Evolutionary conservation across 2,797 vertebrate species (phyloP), one percentile per base, ranked within the genome.

Genomic region (Somateria mollissima): DNA sequence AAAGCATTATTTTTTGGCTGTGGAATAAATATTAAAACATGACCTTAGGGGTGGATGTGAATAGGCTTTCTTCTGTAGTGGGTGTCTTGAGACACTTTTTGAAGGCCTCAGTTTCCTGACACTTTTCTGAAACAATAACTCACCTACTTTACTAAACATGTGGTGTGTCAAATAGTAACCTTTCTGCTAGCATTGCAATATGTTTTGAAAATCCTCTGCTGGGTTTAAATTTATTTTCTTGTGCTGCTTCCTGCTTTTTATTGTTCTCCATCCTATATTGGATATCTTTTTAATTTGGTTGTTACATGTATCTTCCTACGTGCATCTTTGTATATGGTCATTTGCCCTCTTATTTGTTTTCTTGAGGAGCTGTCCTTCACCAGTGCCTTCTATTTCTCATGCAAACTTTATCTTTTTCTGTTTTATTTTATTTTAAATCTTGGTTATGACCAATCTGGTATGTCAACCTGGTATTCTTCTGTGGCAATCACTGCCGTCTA

Each of bases 1-100:
- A 49, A 76, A 25, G 6, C 47, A 2, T n/a, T 45, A 11, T 36
- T 43, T 34, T 88, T 81, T 73, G 34, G 39, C 53, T 17, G 11
- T 61, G 39, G 39, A 71, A 87, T 36, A 25, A 57, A 62, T 39
- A 45, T 61, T 66, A 45, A 66, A 86, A 43, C 21, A 51, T n/a
- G 5, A 49, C 56, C 28, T 39, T 22, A 56, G 3, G 2, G 32
- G 11, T 25, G 9, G 1, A 0, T 32, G 32, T 54, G 20, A 37
- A 30, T 10, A 37, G 19, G 45, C 41, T 53, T 67, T 57, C 41
- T 74, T 47, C 58, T 51, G 39, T 41, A 39, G 49, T 28, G 18
- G 39, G 22, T 74, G 37, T 51, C 51, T 45, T 49, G 51, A 89
- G 76, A 54, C 5, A 5, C 24, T 39, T 64, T 73, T 53, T 73